Base-by-base conservation (phyloP, 64 coral and sea anemone species). In the Trachythela sp. region DNA sequence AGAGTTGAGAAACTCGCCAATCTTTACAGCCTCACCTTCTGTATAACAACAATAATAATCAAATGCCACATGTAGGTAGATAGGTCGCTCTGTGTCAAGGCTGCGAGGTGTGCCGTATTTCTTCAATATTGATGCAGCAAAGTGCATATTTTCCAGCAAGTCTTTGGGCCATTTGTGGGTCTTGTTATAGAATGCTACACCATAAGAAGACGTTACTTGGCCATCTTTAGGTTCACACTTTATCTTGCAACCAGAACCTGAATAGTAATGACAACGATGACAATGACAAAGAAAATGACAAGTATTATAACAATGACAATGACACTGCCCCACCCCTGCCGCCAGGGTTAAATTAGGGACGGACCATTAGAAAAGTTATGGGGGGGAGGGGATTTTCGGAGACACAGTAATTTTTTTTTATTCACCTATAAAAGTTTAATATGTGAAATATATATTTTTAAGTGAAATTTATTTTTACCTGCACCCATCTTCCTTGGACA, bases 31-130 rank as follows among this genome's bases (percentile, higher is more conserved):
- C 52, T 92, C 91, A 17, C 72, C 34, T 54, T 85, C 87, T 39
- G 77, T 92, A 26, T 92, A 92, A 39, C 91, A 92, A 40, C 91
- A 92, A 45, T 92, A 92, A 40, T 89, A 92, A 84, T 92, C 87
- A 75, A 89, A 92, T 27, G 91, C 36, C 15, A 92, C 34, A 39
- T 92, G 91, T 17, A 92, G 87, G 35, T 84, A 45, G 40, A 24
- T 4, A 30, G 48, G n/a, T 27, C 45, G 30, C 14, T 85, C 91
- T 36, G 87, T 85, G 40, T 92, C 87, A 22, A 92, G 40, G 54
- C 52, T 85, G 14, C 24, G 29, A 45, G 76, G 87, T 8, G 54
- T 22, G 36, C 91, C 91, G 43, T 70, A 92, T 31, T 76, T 59
- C 56, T 89, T 92, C 87, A 92, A 89, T 40, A 92, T 89, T 22